Evolutionary conservation across 2,113 vertebrate genomes (phyloP), one percentile per base, ranked within the genome.

Genomic region (Neodontobutis hainanensis): DNA sequence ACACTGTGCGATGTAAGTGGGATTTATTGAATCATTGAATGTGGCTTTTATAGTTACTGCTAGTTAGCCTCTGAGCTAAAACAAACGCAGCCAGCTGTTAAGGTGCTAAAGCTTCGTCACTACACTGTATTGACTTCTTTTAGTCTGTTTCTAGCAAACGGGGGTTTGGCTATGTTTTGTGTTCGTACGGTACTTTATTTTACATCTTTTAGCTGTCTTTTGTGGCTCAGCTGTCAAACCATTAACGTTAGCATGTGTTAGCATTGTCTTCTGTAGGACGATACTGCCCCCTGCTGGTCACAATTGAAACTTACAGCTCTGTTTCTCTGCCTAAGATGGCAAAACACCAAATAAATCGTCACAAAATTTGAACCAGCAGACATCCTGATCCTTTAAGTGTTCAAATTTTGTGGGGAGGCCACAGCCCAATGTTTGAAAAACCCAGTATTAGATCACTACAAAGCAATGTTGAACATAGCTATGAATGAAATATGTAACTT

Each of bases 1-100:
- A 99, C 75, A 98, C 96, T 1, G 94, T 99, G 62, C 93, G 96
- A 90, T 99, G 96, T 99, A 92, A 98, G 96, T 94, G 51, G 3
- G 44, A 8, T 64, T 63, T 81, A 38, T 70, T 12, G 5, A 68
- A 35, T 58, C 50, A 11, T 3, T n/a, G 4, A n/a, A 46, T 61
- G 40, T 35, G 44, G 35, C 16, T 65, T 38, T 61, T 16, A 14
- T 38, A 5, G 44, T 9, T n/a, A 79, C 80, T 80, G 75, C 81
- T 90, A 88, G 76, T 79, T 85, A 85, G 86, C 81, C 4, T 8
- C 2, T 16, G 27, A 45, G 80, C 80, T 84, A 50, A 34, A 68
- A 5, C 38, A 43, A 4, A 49, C 34, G 52, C 42, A 36, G 45
- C 42, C 27, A 68, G 71, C 44, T 46, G 47, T 34, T 48, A 67